These are phyloP conservation scores for Rugalucina vietnamica DNA, from an alignment of 2,888 invertebrate genomes.

Conservation along the genomic window DNA sequence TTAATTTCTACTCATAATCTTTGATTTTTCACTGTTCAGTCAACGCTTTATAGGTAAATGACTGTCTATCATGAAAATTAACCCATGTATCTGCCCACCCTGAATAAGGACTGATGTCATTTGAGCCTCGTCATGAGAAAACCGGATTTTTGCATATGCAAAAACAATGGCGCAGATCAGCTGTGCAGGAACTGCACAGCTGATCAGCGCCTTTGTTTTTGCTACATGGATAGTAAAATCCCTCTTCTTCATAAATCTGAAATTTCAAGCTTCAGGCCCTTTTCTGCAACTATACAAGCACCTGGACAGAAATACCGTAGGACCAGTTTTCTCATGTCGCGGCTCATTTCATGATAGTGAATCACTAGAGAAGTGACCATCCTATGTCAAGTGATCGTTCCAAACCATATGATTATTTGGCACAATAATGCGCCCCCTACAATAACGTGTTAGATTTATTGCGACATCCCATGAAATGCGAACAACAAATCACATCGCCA, in stretches of 20 bases:
- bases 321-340: too few species aligned
- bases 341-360: background rate
- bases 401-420: background rate
- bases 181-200: too few species aligned
- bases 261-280: too few species aligned
- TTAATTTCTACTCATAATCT: background rate
- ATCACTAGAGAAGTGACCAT: background rate
- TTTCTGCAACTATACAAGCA: too few species aligned
- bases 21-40: background rate
- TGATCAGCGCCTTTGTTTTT: too few species aligned
- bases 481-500: background rate
- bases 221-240: too few species aligned
- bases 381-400: background rate
- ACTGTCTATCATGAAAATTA: background rate
- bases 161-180: too few species aligned
- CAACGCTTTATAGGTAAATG: background rate
- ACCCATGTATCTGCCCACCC: background rate
- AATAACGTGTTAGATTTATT: background rate
- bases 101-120: too few species aligned
- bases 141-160: too few species aligned
- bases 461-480: background rate
- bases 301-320: too few species aligned
- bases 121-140: too few species aligned
- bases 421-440: background rate
- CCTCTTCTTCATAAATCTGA: too few species aligned